Evolutionary conservation across 2,113 vertebrate genomes (phyloP), one percentile per base, ranked within the genome.

Genomic region (Paramormyrops kingsleyae): DNA sequence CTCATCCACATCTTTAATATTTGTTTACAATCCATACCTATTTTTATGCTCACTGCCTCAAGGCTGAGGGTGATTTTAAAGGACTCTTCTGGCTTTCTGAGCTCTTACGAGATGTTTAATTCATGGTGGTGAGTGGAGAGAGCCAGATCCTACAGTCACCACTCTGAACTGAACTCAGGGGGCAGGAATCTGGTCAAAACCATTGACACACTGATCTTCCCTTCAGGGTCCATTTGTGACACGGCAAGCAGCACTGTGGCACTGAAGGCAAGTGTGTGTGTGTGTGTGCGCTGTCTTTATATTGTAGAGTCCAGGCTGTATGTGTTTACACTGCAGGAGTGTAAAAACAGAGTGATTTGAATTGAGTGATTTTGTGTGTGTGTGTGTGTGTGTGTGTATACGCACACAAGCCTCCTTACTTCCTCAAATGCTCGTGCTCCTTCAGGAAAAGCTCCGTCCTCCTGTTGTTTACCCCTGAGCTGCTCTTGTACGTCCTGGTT

Each of bases 391-490:
- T 31, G 3, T 70, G 3, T 27, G 7, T 62, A 8, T n/a, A 6
- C 8, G 19, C 21, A 47, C 17, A 13, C 44, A 24, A 15, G 83
- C 83, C 8, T 35, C 9, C 47, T 91, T 96, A 98, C 97, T 96
- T 98, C 91, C 95, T 94, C 90, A 98, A 97, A 92, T 98, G 98
- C 0, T 98, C 97, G 0, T 97, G 97, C 88, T 98, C 97, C 95
- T 98, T 98, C 91, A 98, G 93, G 94, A 98, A 97, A 1, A 98
- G 94, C 74, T 98, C 98, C 10, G 97, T 97, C 92, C 96, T 96
- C 90, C 98, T 97, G 95, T 98, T 98, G 89, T 98, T 98, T 91
- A 98, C 96, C 0, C 97, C 97, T 66, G 97, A 97, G 7, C 95
- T 95, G 87, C 96, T 97, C 93, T 98, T 98, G 66, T 97, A 97